Percentiles rank a stretch among this genome's conserved stretches.
phyloP scores from a whole-genome alignment of 2,113 vertebrate species.

The Pardalotus punctatus region DNA sequence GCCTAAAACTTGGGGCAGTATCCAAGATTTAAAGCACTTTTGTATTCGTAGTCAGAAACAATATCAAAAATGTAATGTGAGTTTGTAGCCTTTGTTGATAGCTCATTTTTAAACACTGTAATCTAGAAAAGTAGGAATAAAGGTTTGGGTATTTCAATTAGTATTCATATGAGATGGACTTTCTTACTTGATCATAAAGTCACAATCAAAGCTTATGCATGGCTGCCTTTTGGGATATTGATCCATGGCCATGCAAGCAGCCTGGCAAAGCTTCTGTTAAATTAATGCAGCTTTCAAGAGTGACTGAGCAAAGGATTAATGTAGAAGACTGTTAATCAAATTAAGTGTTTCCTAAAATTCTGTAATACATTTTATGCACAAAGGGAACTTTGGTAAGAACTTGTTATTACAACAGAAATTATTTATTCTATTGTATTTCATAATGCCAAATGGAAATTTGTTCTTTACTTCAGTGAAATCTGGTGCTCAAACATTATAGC shows the following conservation, averaged over 20 bases:
- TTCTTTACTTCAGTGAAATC: neutral
- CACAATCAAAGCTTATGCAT: constrained; percentile 21
- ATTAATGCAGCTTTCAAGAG: constrained; percentile 62
- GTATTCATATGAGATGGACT: neutral
- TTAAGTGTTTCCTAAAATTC: constrained; percentile 68
- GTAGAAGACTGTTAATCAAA: constrained; percentile 60
- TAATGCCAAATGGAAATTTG: constrained; percentile 28
- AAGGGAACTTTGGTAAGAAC: constrained; percentile 51
- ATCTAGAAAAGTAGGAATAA: neutral
- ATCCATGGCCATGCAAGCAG: constrained; percentile 36
- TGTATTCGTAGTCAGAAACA: neutral
- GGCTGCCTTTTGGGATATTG: constrained; percentile 39
- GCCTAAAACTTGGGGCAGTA: neutral
- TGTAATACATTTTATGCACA: constrained; percentile 62
- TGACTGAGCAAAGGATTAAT: constrained; percentile 59
- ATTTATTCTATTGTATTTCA: constrained; percentile 24
- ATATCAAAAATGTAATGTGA: neutral
- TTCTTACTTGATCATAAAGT: constrained; percentile 35
- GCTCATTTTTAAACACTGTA: neutral
- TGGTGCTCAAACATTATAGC: neutral
- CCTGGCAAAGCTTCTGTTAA: constrained; percentile 58
- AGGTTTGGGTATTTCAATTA: neutral
- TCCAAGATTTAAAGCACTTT: neutral
- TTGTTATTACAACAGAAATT: constrained; percentile 39
- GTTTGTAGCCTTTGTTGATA: neutral